Base-by-base conservation (phyloP, 2,113 vertebrate species). In the Istiophorus platypterus region DNA sequence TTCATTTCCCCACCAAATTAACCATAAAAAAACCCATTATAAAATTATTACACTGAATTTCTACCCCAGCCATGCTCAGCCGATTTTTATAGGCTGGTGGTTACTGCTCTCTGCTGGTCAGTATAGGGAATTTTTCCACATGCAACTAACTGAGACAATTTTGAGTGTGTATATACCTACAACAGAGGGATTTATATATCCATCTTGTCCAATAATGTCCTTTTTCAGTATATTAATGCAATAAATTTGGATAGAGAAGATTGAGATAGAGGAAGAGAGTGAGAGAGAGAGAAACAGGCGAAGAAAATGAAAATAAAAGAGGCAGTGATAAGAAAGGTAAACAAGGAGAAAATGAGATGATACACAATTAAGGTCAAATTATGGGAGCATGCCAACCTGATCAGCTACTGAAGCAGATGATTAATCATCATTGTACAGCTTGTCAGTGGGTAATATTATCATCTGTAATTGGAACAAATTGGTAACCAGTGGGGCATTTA, bases 61-160 rank as follows among this genome's bases (percentile, higher is more conserved):
- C 22, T 42, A 17, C 1, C 0, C 7, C 7, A 5, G 24, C 22
- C 11, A 5, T 42, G 1, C 12, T 63, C 15, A n/a, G 52, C 58
- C 34, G 6, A 70, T 64, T 78, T 64, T 78, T 14, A 75, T 47
- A 65, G n/a, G 5, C 72, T 74, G 73, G 58, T 64, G 47, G 0
- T 77, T 80, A 87, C 88, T 89, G 87, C 87, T 5, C 86, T 87
- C 93, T 92, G 80, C 78, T 94, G 92, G 89, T 75, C 72, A 80
- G 4, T 12, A 17, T 7, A 1, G 34, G 17, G n/a, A 69, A 63
- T 56, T 56, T 15, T 3, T 72, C 5, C 14, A 18, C 22, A 58
- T 26, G 14, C 34, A 45, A 22, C 8, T 13, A 29, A 51, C n/a
- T 31, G 37, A 26, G 31, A 20, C 42, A 18, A 3, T 12, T 29